phyloP scores from a whole-genome alignment of 2,113 vertebrate species.

The Triplophysa siluroides region DNA sequence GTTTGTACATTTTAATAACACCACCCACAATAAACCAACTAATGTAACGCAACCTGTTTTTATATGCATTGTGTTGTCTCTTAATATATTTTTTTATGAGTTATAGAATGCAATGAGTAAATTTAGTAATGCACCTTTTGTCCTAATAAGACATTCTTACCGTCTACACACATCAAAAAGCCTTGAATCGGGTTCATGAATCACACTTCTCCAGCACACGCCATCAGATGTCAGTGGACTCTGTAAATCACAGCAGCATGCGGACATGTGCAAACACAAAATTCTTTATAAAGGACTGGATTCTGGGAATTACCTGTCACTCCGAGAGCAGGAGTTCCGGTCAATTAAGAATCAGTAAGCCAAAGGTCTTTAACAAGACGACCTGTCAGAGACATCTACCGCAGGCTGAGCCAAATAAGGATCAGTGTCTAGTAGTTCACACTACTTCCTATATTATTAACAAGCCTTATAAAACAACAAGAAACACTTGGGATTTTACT shows the following conservation, averaged over 20 bases:
- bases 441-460: neutral
- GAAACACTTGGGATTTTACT: neutral
- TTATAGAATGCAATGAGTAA: no score
- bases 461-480: neutral
- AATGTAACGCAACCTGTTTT: no score
- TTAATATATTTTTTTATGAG: no score
- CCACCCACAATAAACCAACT: no score
- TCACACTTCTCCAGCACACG: neutral
- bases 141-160: no score
- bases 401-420: neutral
- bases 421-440: neutral
- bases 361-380: neutral
- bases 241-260: neutral
- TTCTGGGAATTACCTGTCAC: constrained; percentile 23
- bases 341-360: constrained; percentile 49
- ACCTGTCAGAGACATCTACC: neutral
- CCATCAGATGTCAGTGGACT: neutral
- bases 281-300: constrained; percentile 24
- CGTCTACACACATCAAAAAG: neutral
- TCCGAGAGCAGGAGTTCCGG: neutral
- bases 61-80: no score
- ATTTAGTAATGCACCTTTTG: no score
- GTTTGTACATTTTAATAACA: no score
- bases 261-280: constrained; percentile 15
- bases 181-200: neutral